These are phyloP conservation scores for Echiichthys vipera DNA, from an alignment of 2,797 vertebrate species.

Conservation along the genomic window DNA sequence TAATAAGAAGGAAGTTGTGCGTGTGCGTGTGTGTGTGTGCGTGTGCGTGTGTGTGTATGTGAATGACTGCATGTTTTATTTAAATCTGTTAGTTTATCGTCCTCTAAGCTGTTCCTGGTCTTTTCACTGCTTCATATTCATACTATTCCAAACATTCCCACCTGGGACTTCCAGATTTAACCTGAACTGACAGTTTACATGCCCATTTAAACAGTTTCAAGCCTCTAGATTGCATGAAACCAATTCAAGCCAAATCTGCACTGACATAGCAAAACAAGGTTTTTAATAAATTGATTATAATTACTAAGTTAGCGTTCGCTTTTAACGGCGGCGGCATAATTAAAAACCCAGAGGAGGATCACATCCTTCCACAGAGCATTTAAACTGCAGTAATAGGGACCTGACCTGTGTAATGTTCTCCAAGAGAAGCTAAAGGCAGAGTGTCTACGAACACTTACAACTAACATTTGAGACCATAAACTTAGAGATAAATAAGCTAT, in stretches of 20 bases:
- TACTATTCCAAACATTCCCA: neutral
- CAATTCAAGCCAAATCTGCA: slow-evolving; percentile 1
- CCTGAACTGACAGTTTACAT: slow-evolving; percentile 4
- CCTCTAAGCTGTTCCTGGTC: neutral
- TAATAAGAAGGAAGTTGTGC: slow-evolving; percentile 15
- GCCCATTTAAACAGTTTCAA: neutral
- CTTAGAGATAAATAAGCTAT: too few species aligned
- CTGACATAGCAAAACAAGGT: slow-evolving; percentile 11
- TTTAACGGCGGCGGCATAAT: neutral
- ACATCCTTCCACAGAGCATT: neutral
- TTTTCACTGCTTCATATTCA: slow-evolving; percentile 17
- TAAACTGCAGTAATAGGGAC: neutral
- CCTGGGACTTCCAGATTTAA: slow-evolving; percentile 28
- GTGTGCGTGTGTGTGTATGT: too few species aligned
- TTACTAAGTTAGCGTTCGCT: neutral
- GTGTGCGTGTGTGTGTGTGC: neutral
- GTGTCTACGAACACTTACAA: too few species aligned
- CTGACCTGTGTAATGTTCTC: neutral
- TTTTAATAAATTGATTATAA: slow-evolving; percentile 15
- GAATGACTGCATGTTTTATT: neutral
- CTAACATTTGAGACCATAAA: too few species aligned
- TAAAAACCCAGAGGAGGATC: neutral
- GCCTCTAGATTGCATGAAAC: neutral
- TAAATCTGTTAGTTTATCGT: neutral
- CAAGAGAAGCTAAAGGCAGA: too few species aligned